A percentile compares a stretch with the other conserved stretches of the same genome.
These are phyloP conservation scores for Metaphire vulgaris DNA, from an alignment of 1,140 invertebrate genomes.

Conservation along the genomic window DNA sequence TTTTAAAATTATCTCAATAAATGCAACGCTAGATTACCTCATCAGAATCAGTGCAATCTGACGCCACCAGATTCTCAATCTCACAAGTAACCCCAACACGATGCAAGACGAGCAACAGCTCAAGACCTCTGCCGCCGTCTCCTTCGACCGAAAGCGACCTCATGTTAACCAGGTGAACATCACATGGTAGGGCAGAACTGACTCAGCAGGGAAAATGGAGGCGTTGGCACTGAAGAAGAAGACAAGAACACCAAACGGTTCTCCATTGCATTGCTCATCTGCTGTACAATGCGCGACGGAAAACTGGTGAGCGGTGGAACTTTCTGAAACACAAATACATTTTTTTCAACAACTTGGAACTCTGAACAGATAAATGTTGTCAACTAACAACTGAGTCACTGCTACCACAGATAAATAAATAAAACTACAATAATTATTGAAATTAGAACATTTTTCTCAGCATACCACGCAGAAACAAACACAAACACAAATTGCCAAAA, in stretches of 20 bases:
- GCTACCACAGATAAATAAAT: too few relatives aligned
- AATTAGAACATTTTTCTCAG: too few relatives aligned
- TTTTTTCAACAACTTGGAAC: too few relatives aligned
- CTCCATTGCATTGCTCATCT: not conserved
- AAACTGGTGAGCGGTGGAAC: not conserved
- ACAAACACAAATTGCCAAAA: too few relatives aligned
- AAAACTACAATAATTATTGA: too few relatives aligned
- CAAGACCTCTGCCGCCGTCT: not conserved
- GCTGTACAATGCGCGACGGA: not conserved
- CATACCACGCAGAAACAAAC: too few relatives aligned
- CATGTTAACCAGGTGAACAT: not conserved
- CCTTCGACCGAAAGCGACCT: not conserved
- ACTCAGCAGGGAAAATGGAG: too few relatives aligned
- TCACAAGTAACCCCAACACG: not conserved
- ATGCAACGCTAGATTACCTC: too few relatives aligned
- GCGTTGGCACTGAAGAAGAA: not conserved
- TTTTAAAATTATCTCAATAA: too few relatives aligned
- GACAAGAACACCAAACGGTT: not conserved
- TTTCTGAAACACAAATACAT: not conserved
- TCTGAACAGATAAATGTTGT: too few relatives aligned
- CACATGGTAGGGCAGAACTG: not conserved
- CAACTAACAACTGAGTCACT: too few relatives aligned
- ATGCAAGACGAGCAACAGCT: not conserved
- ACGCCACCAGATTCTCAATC: not conserved
- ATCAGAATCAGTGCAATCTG: not conserved